Percentiles rank a stretch among this genome's conserved stretches.
These are phyloP conservation scores for Eubucco bourcierii DNA, from an alignment of 2,113 vertebrate species.

Conservation along the genomic window DNA sequence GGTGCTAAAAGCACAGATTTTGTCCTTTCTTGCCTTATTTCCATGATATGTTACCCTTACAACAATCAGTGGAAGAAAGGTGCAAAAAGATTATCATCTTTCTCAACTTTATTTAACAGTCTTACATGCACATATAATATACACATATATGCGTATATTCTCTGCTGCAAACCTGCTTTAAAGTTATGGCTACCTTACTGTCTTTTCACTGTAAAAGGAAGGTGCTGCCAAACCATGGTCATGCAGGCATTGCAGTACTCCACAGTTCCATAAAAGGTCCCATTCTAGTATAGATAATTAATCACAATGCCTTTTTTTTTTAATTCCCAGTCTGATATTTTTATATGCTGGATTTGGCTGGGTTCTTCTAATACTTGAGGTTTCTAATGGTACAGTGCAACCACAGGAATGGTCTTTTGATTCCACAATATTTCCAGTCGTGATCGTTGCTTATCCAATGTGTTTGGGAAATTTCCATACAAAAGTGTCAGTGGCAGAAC, in stretches of 20 bases:
- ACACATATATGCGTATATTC: neutral
- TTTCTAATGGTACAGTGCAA: neutral
- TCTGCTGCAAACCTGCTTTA: neutral
- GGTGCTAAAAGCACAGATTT: neutral
- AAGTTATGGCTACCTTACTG: neutral
- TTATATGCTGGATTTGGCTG: neutral
- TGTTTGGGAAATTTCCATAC: neutral
- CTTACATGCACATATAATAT: neutral
- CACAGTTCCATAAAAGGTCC: neutral
- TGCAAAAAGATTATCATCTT: neutral
- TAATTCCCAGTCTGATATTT: neutral
- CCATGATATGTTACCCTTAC: neutral
- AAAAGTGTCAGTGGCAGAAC: neutral
- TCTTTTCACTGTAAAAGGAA: neutral
- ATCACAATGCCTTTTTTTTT: neutral
- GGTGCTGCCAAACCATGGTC: neutral
- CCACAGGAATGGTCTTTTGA: neutral
- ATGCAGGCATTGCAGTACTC: neutral
- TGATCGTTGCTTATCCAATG: neutral
- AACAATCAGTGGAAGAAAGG: neutral
- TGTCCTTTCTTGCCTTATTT: neutral
- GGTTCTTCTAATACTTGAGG: neutral
- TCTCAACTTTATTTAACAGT: neutral
- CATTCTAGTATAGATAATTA: neutral
- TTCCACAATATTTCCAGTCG: neutral